Percentiles rank a stretch among this genome's conserved stretches.
Conservation (phyloP, 2,113 vertebrate genomes). For the Eublepharis macularius region DNA sequence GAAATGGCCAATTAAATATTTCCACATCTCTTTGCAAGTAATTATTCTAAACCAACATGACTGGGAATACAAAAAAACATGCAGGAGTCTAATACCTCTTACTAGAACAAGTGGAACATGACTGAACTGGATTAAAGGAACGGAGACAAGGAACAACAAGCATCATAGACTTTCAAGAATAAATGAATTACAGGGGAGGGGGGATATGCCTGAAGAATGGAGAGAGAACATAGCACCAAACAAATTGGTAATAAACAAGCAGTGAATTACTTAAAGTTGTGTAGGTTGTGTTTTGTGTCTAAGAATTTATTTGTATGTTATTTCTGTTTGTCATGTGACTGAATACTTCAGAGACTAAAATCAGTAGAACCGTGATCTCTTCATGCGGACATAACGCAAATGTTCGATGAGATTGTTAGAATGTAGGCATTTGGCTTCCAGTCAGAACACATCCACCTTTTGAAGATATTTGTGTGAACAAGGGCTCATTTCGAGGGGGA, state of each 20-base stretch:
- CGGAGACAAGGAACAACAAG: neutral
- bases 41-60: neutral
- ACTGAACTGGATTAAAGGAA: neutral
- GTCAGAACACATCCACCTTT: neutral
- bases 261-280: neutral
- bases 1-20: slow-evolving; percentile 10
- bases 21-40: neutral
- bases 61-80: neutral
- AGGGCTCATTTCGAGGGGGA: too few species aligned
- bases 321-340: neutral
- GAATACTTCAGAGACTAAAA: neutral
- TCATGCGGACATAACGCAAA: neutral
- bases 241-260: neutral
- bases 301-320: neutral
- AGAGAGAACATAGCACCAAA: neutral
- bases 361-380: neutral
- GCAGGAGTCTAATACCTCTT: neutral
- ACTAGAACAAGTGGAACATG: neutral
- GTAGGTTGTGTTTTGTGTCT: neutral
- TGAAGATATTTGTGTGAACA: neutral
- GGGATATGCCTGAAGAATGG: neutral
- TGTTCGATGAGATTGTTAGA: neutral
- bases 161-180: neutral
- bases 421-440: neutral
- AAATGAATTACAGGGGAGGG: neutral